Conservation (phyloP, 2,888 invertebrate genomes). For the Polydesmus complanatus region DNA sequence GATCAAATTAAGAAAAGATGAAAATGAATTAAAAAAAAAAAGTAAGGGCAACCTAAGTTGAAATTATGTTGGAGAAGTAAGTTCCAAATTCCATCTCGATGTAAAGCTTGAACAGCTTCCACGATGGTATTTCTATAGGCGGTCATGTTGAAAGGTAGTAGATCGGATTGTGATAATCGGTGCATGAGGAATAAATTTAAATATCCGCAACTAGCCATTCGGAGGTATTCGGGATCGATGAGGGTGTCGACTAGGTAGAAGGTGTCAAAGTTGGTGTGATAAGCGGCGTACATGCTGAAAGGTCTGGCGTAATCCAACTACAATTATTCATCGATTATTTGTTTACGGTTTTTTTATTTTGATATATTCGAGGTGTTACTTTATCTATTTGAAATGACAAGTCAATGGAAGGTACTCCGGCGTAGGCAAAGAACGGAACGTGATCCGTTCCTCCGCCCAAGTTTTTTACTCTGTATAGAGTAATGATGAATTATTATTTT, state of each 20-base stretch:
- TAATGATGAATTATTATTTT: background rate
- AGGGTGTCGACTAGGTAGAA: constrained; percentile 28
- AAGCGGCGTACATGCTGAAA: constrained; percentile 27
- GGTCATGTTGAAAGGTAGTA: constrained; percentile 10
- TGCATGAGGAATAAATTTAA: constrained; percentile 4
- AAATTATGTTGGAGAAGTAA: background rate
- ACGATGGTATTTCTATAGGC: background rate
- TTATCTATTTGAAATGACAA: constrained; percentile 19
- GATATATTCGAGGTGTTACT: constrained; percentile 20
- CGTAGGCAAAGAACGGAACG: constrained; percentile 30
- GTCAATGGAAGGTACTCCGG: constrained; percentile 31
- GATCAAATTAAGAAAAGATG: background rate
- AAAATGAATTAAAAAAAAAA: no score
- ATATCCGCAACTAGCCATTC: background rate
- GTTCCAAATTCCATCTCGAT: background rate
- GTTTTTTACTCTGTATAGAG: background rate
- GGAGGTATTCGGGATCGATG: constrained; percentile 28
- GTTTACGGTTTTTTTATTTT: background rate
- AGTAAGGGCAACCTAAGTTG: background rate
- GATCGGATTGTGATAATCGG: background rate
- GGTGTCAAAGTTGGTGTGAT: constrained; percentile 32
- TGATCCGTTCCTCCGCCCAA: constrained; percentile 27
- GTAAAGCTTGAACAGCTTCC: background rate
- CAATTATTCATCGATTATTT: background rate
- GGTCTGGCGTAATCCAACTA: background rate